These are phyloP conservation scores for Ophioderma brevispina DNA, from an alignment of 35 echinoderm and acorn worm genomes.

Conservation along the genomic window DNA sequence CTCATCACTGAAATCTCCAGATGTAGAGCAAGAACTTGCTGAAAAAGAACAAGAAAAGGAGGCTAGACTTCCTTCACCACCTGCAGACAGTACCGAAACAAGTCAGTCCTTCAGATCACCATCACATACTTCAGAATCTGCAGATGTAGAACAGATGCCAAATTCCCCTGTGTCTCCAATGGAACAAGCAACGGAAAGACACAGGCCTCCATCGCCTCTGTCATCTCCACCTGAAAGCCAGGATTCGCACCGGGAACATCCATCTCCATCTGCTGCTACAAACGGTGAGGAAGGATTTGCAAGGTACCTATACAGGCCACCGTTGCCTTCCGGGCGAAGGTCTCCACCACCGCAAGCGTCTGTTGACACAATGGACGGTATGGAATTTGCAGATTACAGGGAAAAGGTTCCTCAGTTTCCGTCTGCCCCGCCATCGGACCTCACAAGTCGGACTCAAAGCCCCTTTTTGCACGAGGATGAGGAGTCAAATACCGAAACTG, in stretches of 20 bases:
- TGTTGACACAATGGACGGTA: neutral
- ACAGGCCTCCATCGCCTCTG: neutral
- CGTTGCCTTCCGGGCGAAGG: neutral
- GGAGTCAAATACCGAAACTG: too few relatives aligned
- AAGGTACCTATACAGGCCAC: too few relatives aligned
- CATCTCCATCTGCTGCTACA: neutral
- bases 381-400: neutral
- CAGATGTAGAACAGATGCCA: too few relatives aligned
- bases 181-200: neutral
- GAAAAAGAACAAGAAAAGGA: neutral
- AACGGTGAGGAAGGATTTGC: neutral
- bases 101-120: neutral
- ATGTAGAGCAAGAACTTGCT: neutral
- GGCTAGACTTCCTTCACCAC: neutral
- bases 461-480: neutral
- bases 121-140: neutral
- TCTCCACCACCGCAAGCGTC: neutral
- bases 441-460: neutral
- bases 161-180: too few relatives aligned
- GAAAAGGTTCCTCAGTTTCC: neutral
- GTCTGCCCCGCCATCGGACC: neutral
- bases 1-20: neutral
- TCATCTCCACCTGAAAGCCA: neutral
- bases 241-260: neutral
- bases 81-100: neutral